Evolutionary conservation across 2,888 invertebrate genomes (phyloP).

Genomic region (Nomada hirtipes): DNA sequence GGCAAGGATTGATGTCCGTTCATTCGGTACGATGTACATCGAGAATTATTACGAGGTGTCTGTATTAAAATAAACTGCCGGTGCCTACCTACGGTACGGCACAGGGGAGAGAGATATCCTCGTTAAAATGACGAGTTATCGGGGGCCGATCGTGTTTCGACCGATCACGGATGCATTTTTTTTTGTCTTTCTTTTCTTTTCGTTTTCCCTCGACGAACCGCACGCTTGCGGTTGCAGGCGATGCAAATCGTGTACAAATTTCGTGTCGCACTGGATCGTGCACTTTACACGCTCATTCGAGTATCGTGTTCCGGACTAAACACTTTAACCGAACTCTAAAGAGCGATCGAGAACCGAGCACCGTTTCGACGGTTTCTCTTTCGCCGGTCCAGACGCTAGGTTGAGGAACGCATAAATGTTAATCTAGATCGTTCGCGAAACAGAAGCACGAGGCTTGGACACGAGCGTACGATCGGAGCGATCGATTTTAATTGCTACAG

Average conservation of each 20-base stretch:
- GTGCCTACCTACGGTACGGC: constrained; percentile 28
- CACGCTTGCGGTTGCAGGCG: constrained; percentile 39
- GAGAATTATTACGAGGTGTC: constrained; percentile 69
- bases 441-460: neutral
- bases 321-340: constrained; percentile 26
- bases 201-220: constrained; percentile 11
- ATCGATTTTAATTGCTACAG: neutral
- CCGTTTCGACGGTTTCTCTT: neutral
- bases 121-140: constrained; percentile 69
- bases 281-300: neutral
- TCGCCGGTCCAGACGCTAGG: neutral
- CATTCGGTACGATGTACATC: constrained; percentile 53
- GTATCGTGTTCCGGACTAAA: constrained; percentile 45
- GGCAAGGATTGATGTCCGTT: constrained; percentile 69
- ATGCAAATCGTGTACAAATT: constrained; percentile 57
- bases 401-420: neutral
- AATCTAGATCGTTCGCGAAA: neutral
- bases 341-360: neutral
- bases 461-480: neutral
- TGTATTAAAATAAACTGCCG: constrained; percentile 64
- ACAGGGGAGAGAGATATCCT: constrained; percentile 50
- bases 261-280: constrained; percentile 5
- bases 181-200: neutral
- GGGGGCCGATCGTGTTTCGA: constrained; percentile 58
- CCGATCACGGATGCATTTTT: constrained; percentile 10